Evolutionary conservation across 2,888 invertebrate genomes (phyloP), one percentile per base, ranked within the genome.

Genomic region (Tiphia femorata): DNA sequence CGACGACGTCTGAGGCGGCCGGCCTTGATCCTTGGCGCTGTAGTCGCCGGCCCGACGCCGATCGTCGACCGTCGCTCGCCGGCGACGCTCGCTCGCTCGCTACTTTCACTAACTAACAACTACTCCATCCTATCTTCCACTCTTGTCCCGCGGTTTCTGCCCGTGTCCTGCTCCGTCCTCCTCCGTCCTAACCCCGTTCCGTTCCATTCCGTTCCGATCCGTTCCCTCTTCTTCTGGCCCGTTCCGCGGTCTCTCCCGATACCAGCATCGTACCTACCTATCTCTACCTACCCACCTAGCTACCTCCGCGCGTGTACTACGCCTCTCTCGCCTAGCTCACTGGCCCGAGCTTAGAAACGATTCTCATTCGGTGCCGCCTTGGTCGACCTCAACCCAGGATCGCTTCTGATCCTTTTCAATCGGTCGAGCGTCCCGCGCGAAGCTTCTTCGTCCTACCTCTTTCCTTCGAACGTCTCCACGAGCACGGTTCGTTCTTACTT

Each of bases 11-110:
- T 44, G 30, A 76, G n/a, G 72, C 70, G 63, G 71, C 75, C 79
- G 81, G 81, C 81, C 81, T 81, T 81, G 80, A 80, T 81, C 80
- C 81, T 79, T 81, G 75, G 79, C 78, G 81, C 79, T 81, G 75
- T 75, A 78, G 73, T 80, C 76, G 79, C 70, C n/a, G n/a, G n/a
- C n/a, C 72, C 57, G 67, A 62, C 76, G 76, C 70, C 58, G 61
- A 60, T 50, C 64, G 50, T 61, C 56, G 69, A 60, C 52, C 64
- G 50, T 61, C 56, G 69, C 65, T 73, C 60, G 61, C 62, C 60
- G 59, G n/a, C n/a, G n/a, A n/a, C n/a, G n/a, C n/a, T n/a, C n/a
- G n/a, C n/a, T n/a, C 72, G 64, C 61, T 70, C 64, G 74, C 75
- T 79, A 80, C 80, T 80, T 80, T 80, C 81, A 80, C 80, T 80